phyloP scores from a whole-genome alignment of 2,797 vertebrate species.

The Aphelocoma californica region DNA sequence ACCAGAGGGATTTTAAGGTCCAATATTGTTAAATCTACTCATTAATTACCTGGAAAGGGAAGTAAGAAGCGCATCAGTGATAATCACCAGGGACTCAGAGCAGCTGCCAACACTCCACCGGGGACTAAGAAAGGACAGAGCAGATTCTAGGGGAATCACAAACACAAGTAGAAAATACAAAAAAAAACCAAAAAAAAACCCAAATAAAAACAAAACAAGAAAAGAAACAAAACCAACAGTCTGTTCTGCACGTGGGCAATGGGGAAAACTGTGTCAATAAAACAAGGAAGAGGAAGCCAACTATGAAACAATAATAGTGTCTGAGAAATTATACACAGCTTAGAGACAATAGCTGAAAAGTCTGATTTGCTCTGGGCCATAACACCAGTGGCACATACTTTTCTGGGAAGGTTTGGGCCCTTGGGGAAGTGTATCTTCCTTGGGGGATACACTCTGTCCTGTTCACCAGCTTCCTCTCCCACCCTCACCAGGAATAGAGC shows the following conservation, averaged over 20 bases:
- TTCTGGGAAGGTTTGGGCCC: not conserved
- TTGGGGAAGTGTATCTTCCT: not conserved
- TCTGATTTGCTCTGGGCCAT: not conserved
- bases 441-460: not conserved
- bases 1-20: constrained; percentile 37
- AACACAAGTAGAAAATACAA: not conserved
- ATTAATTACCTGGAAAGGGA: constrained; percentile 61
- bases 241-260: not conserved
- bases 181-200: not conserved
- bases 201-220: not conserved
- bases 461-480: not conserved
- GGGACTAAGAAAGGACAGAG: not conserved
- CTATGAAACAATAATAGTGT: not conserved
- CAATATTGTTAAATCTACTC: constrained; percentile 43
- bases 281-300: not conserved
- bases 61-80: constrained; percentile 16
- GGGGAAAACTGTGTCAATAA: not conserved
- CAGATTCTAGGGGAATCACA: not conserved
- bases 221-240: not conserved
- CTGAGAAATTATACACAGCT: not conserved
- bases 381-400: not conserved
- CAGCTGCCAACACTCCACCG: not conserved
- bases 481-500: not conserved
- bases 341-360: not conserved
- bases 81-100: not conserved